These are phyloP conservation scores for Galeruca laticollis DNA, from an alignment of 2,888 invertebrate genomes.

Conservation along the genomic window DNA sequence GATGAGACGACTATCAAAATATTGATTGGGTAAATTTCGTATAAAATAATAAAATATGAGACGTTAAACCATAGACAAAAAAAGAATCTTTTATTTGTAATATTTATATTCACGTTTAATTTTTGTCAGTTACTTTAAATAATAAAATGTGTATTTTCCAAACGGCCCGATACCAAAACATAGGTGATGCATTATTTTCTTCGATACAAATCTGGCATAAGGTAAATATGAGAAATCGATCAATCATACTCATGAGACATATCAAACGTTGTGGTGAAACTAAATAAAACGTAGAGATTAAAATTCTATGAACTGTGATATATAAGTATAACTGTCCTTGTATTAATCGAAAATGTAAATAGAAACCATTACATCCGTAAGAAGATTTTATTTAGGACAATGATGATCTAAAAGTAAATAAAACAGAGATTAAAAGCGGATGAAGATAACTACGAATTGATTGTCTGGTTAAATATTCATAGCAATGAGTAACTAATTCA, in stretches of 20 bases:
- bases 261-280: slow-evolving; percentile 45
- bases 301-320: slow-evolving; percentile 30
- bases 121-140: neutral
- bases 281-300: slow-evolving; percentile 44
- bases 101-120: neutral
- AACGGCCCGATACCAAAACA: slow-evolving; percentile 2
- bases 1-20: no score
- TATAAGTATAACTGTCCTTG: neutral
- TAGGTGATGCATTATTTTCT: slow-evolving; percentile 12
- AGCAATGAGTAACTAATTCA: no score
- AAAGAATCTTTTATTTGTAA: neutral
- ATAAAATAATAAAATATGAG: no score
- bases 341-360: slow-evolving; percentile 18
- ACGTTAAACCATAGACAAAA: no score
- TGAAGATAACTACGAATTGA: slow-evolving; percentile 8
- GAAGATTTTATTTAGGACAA: slow-evolving; percentile 22
- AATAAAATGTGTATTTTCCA: neutral
- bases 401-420: slow-evolving; percentile 15
- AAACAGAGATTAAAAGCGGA: slow-evolving; percentile 10
- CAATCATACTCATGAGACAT: slow-evolving; percentile 46
- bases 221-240: slow-evolving; percentile 41
- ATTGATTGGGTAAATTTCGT: no score
- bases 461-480: slow-evolving; percentile 5
- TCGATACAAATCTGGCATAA: slow-evolving; percentile 20
- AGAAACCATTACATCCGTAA: slow-evolving; percentile 12